A percentile compares a stretch with the other conserved stretches of the same genome.
These are phyloP conservation scores for Luperina nickerlii DNA, from an alignment of 2,888 invertebrate genomes.

Conservation along the genomic window DNA sequence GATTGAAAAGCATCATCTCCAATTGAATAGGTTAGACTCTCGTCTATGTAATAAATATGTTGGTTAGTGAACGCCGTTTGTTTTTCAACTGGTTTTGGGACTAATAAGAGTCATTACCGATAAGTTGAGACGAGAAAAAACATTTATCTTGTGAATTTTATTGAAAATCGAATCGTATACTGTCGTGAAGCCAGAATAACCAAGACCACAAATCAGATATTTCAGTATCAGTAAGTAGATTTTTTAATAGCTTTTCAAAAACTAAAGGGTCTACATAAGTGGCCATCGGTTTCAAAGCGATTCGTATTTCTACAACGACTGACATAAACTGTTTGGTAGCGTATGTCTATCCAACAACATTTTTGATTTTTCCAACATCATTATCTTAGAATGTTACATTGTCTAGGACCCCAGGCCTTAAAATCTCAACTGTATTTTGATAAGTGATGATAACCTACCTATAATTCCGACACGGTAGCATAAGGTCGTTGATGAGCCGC, in stretches of 20 bases:
- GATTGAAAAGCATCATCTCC: background rate
- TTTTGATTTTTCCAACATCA: background rate
- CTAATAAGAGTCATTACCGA: background rate
- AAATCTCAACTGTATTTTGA: background rate
- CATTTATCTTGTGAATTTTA: too few species aligned
- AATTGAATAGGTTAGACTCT: background rate
- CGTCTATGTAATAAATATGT: background rate
- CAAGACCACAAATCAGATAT: background rate
- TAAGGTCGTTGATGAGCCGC: slow-evolving; percentile 85
- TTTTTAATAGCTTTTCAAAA: background rate
- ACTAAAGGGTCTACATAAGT: too few species aligned
- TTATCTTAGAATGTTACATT: background rate
- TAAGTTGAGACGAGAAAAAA: background rate
- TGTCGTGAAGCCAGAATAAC: background rate
- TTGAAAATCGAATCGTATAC: too few species aligned
- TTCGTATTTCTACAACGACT: background rate
- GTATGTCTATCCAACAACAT: background rate
- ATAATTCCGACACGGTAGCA: slow-evolving; percentile 87
- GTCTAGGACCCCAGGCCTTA: too few species aligned
- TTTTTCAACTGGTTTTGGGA: background rate
- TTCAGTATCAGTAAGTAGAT: background rate
- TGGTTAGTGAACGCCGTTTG: background rate
- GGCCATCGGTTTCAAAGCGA: background rate
- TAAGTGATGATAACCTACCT: slow-evolving; percentile 73
- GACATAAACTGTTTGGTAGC: background rate